A percentile compares a stretch with the other conserved stretches of the same genome.
phyloP scores from a whole-genome alignment of 2,113 vertebrate genomes.

The Tympanuchus pallidicinctus region DNA sequence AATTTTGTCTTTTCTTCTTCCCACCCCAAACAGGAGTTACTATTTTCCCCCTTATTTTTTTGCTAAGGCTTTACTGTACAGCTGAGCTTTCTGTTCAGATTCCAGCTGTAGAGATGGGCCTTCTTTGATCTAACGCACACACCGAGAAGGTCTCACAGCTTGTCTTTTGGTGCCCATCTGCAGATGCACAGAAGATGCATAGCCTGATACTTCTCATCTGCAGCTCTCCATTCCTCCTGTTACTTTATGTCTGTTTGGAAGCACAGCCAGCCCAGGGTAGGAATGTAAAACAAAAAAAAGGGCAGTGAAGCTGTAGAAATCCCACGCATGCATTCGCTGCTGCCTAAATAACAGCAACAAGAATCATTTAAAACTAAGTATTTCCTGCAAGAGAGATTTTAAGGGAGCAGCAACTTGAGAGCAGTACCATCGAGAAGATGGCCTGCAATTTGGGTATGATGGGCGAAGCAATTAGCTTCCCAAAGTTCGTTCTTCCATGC shows the following conservation, averaged over 20 bases:
- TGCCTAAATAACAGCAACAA: not conserved
- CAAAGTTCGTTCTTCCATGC: conserved; percentile 40
- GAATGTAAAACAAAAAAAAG: not conserved
- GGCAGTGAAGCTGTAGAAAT: not conserved
- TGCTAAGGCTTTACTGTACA: not conserved
- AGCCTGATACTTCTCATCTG: not conserved
- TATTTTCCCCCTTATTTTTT: not conserved
- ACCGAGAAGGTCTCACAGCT: not conserved
- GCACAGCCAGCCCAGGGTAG: not conserved
- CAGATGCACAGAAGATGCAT: not conserved
- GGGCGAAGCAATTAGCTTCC: conserved; percentile 42
- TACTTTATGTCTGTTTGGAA: not conserved
- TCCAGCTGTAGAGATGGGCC: not conserved
- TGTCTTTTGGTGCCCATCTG: not conserved
- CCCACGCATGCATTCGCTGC: rapidly evolving
- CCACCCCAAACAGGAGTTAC: not conserved
- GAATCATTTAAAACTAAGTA: not conserved
- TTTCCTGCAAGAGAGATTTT: not conserved
- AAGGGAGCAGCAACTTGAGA: not conserved
- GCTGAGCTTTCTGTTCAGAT: not conserved
- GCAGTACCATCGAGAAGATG: conserved; percentile 25
- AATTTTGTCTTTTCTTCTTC: not conserved
- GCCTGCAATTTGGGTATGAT: conserved; percentile 21
- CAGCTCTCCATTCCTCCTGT: not conserved
- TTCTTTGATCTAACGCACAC: not conserved